These are phyloP conservation scores for Strigamia crassipes DNA, from an alignment of 2,888 invertebrate species.

Conservation along the genomic window DNA sequence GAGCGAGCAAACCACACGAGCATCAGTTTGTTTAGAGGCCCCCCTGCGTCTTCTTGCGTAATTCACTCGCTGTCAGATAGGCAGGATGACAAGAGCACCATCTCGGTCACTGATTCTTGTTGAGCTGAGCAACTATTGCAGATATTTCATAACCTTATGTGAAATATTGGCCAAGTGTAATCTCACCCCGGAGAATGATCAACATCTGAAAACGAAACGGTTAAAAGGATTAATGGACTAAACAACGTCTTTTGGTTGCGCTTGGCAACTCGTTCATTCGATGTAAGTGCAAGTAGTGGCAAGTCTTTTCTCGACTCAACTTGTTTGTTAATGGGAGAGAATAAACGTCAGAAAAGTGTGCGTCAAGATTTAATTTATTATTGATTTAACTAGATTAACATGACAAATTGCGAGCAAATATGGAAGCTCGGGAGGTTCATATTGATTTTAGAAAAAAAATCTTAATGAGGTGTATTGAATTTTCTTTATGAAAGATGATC, in stretches of 20 bases:
- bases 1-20: constrained; percentile 11
- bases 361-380: background rate
- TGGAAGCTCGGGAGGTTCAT: background rate
- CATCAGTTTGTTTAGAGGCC: constrained; percentile 27
- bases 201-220: background rate
- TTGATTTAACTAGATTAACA: background rate
- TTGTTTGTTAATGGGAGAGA: background rate
- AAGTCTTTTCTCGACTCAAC: background rate
- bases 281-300: background rate
- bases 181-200: constrained; percentile 17
- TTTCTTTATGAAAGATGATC: background rate
- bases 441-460: constrained; percentile 20
- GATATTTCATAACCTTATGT: background rate
- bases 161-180: constrained; percentile 8
- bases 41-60: constrained; percentile 16
- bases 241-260: background rate
- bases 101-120: constrained; percentile 34
- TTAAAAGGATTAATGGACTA: constrained; percentile 29
- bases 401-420: constrained; percentile 8
- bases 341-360: background rate
- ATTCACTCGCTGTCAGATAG: constrained; percentile 29
- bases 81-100: constrained; percentile 26
- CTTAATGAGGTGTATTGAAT: constrained; percentile 17
- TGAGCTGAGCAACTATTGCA: constrained; percentile 31
- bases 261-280: background rate